Percentiles rank a stretch among this genome's conserved stretches.
Conservation (phyloP, 1,140 invertebrate genomes). For the Rhyzopertha dominica region DNA sequence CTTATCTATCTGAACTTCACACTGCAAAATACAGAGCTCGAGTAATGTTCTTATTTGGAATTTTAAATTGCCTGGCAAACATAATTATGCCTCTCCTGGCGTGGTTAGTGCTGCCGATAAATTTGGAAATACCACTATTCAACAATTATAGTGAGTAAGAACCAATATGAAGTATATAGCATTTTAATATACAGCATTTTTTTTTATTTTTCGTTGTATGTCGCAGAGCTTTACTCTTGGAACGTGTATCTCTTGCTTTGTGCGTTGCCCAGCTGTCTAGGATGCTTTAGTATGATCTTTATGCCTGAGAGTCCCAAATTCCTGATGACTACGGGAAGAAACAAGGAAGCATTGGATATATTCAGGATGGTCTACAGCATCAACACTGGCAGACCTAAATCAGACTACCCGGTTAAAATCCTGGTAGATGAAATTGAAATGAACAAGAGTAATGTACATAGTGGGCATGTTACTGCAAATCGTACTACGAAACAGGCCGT, state of each 20-base stretch:
- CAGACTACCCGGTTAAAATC: slow-evolving; percentile 56
- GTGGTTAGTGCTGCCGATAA: slow-evolving; percentile 22
- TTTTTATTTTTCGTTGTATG: background rate
- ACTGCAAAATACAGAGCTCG: slow-evolving; percentile 56
- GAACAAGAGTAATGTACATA: slow-evolving; percentile 5
- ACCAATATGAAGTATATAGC: background rate
- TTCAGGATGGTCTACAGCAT: slow-evolving; percentile 55
- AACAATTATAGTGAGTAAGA: slow-evolving; percentile 13
- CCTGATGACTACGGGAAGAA: slow-evolving; percentile 65
- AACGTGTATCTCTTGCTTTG: slow-evolving; percentile 66
- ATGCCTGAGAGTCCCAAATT: slow-evolving; percentile 76
- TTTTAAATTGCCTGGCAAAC: slow-evolving; percentile 51
- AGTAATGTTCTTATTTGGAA: slow-evolving; percentile 57
- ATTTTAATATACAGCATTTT: background rate
- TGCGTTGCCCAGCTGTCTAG: slow-evolving; percentile 62
- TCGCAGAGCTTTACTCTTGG: slow-evolving; percentile 62
- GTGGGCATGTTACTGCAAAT: slow-evolving; percentile 12
- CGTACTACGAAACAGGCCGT: slow-evolving; percentile 19
- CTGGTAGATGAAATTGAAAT: slow-evolving; percentile 27
- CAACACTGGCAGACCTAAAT: slow-evolving; percentile 56
- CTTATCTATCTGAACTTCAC: slow-evolving; percentile 66
- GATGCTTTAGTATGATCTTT: slow-evolving; percentile 54
- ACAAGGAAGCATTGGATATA: slow-evolving; percentile 59
- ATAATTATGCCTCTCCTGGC: slow-evolving; percentile 26
- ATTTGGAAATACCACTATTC: slow-evolving; percentile 17